A percentile compares a stretch with the other conserved stretches of the same genome.
phyloP scores from a whole-genome alignment of 2,888 invertebrate species.

The Siphonodentalium dalli region DNA sequence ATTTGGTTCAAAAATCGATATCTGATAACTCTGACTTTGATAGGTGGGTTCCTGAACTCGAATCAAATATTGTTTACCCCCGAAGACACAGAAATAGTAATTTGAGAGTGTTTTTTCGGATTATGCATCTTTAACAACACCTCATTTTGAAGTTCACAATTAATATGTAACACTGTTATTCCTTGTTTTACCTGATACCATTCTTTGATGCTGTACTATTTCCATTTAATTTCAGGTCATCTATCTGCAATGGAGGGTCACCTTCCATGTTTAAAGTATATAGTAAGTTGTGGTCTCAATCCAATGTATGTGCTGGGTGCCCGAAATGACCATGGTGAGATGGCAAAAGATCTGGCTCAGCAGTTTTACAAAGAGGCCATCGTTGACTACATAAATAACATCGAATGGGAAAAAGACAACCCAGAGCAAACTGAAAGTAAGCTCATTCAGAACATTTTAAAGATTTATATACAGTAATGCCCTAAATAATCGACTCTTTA shows the following conservation, averaged over 20 bases:
- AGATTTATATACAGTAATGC: neutral
- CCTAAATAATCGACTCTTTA: no score
- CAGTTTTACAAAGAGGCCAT: constrained; percentile 65
- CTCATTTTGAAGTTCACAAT: no score
- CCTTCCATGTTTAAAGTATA: constrained; percentile 63
- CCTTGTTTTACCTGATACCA: no score
- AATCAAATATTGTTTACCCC: no score
- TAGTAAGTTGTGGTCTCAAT: constrained; percentile 56
- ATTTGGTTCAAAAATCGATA: no score
- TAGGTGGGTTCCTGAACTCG: no score
- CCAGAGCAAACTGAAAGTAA: constrained; percentile 64
- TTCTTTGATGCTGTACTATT: no score
- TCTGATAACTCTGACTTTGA: no score
- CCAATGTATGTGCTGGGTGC: constrained; percentile 57
- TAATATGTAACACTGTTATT: no score
- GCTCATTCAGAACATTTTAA: constrained; percentile 8
- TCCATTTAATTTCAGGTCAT: constrained; percentile 53
- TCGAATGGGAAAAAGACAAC: constrained; percentile 64
- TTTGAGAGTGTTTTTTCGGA: no score
- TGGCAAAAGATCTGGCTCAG: constrained; percentile 63
- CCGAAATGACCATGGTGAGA: constrained; percentile 66
- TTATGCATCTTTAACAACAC: no score
- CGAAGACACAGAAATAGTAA: no score
- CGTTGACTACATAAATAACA: constrained; percentile 63
- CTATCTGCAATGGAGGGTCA: constrained; percentile 64